Evolutionary conservation across 2,888 invertebrate genomes (phyloP), one percentile per base, ranked within the genome.

Genomic region (Camponotus fellah): DNA sequence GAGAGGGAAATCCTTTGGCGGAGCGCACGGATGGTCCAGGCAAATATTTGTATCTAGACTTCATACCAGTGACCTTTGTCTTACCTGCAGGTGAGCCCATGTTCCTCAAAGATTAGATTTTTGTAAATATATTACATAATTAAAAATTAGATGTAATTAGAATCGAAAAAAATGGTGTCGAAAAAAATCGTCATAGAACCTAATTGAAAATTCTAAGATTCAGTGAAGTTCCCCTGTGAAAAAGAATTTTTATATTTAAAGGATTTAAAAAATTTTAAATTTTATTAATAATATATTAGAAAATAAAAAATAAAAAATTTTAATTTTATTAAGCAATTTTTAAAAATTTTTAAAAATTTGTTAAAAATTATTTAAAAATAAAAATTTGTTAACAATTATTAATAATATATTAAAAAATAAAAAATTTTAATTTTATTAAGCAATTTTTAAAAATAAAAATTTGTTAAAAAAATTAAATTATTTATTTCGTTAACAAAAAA

Each of bases 51-150:
- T 96, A 98, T 94, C 95, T 98, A 93, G 99, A 99, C 95, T 98
- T 99, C 91, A 97, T 99, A 87, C 99, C 99, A 0, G 96, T 98
- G 32, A 99, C 99, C 0, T 99, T 98, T 94, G 98, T 99, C 56
- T 95, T 99, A 74, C 99, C 99, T 2, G 98, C 98, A 71, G 96
- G 96, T 95, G 85, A 65, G 32, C 9, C 9, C 32, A 8, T 17
- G 8, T n/a, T 46, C 4, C 34, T 6, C 14, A 53, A 5, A 82
- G 34, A 56, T 82, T 64, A 49, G 5, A 64, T 65, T 53, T 80
- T 46, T 2, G 17, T 14, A 46, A 58, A 68, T 40, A 40, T 40
- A 49, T 49, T 49, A 53, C 8, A 8, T 53, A 53, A 53, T 53
- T 53, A 53, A n/a, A n/a, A 53, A 46, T 14, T 46, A 46, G n/a